phyloP scores from a whole-genome alignment of 2,113 vertebrate species.

The Polypterus senegalus region DNA sequence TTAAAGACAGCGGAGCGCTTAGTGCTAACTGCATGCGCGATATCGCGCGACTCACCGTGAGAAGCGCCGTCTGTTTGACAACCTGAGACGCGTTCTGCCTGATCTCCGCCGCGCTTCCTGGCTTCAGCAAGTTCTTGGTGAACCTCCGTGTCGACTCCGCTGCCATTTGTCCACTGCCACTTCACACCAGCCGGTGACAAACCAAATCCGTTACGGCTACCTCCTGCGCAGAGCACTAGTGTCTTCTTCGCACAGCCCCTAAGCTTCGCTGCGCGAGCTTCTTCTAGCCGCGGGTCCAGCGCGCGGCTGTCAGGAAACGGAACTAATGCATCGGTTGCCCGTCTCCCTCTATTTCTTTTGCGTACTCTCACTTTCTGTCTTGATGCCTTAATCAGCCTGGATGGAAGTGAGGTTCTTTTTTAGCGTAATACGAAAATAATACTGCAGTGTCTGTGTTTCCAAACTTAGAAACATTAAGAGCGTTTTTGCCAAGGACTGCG shows the following conservation, averaged over 20 bases:
- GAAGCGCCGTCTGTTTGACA: slow-evolving; percentile 43
- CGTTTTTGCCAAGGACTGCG: too few relatives aligned
- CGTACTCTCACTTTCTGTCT: too few relatives aligned
- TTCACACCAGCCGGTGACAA: not conserved
- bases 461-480: too few relatives aligned
- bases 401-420: too few relatives aligned
- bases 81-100: slow-evolving; percentile 64
- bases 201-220: too few relatives aligned
- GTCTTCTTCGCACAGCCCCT: too few relatives aligned
- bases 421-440: too few relatives aligned
- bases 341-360: not conserved
- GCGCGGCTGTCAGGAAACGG: slow-evolving; percentile 15
- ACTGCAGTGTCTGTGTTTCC: too few relatives aligned
- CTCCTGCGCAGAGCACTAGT: too few relatives aligned
- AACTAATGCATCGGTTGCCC: slow-evolving; percentile 9
- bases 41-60: slow-evolving; percentile 40
- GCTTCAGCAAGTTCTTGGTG: slow-evolving; percentile 79
- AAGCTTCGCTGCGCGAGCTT: too few relatives aligned
- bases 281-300: not conserved
- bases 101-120: slow-evolving; percentile 72
- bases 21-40: slow-evolving; percentile 25
- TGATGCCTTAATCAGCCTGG: too few relatives aligned
- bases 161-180: slow-evolving; percentile 59
- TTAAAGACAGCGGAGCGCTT: slow-evolving; percentile 9
- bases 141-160: slow-evolving; percentile 72